Evolutionary conservation across 2,113 vertebrate genomes (phyloP).

Genomic region (Calyptomena viridis): DNA sequence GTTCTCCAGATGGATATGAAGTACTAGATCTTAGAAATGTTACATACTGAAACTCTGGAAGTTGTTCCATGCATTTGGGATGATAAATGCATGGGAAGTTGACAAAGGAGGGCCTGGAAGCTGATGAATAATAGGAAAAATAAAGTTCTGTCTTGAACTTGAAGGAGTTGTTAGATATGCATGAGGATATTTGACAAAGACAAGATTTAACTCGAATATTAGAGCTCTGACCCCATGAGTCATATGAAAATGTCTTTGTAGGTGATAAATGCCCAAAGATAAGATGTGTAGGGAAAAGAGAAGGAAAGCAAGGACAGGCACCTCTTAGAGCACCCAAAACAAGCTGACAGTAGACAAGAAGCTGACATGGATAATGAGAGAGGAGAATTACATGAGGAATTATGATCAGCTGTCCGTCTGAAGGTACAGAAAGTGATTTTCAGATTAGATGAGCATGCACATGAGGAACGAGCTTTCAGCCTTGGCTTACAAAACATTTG

Average conservation of each 20-base stretch:
- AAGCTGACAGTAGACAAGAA: neutral
- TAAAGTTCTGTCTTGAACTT: neutral
- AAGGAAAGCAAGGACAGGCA: neutral
- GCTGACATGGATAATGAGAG: neutral
- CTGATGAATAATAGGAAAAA: neutral
- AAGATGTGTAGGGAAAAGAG: neutral
- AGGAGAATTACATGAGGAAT: constrained; percentile 12
- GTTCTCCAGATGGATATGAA: neutral
- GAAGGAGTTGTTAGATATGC: neutral
- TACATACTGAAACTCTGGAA: neutral
- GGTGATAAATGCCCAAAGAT: neutral
- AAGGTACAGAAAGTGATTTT: neutral
- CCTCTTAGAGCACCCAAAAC: neutral
- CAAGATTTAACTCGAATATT: neutral
- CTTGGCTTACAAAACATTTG: neutral
- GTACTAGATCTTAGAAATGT: neutral
- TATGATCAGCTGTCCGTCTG: neutral
- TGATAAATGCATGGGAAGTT: neutral
- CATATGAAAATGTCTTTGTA: neutral
- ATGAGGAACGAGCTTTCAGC: neutral
- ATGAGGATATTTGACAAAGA: neutral
- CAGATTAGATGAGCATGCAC: neutral
- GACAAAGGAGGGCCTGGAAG: neutral
- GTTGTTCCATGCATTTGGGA: neutral
- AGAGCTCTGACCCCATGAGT: neutral